Conservation (phyloP, 2,797 vertebrate species). For the Cossypha niveicapilla region DNA sequence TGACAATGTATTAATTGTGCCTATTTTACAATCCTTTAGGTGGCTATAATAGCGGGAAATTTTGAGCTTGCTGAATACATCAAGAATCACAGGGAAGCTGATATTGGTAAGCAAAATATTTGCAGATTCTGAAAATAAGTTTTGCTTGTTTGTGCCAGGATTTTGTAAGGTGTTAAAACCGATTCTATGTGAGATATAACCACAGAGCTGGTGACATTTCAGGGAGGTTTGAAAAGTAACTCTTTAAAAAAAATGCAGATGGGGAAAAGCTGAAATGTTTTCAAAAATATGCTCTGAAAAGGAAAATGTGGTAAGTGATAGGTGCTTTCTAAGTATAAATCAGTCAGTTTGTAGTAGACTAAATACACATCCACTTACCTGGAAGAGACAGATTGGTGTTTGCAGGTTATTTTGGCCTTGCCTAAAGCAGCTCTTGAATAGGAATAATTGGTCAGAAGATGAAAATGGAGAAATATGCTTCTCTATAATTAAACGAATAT, state of each 20-base stretch:
- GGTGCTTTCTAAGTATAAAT: background rate
- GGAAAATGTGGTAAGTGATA: background rate
- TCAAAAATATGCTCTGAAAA: background rate
- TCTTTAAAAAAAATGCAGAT: background rate
- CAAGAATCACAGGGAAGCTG: slow-evolving; percentile 91
- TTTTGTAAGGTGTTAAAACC: background rate
- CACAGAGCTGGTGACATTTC: background rate
- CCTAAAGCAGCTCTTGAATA: background rate
- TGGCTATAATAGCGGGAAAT: slow-evolving; percentile 94
- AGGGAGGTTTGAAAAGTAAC: background rate
- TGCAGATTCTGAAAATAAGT: background rate
- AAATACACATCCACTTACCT: background rate
- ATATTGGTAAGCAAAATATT: slow-evolving; percentile 84
- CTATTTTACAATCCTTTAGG: slow-evolving; percentile 73
- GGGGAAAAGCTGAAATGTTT: background rate
- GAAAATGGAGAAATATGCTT: background rate
- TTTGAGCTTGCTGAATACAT: slow-evolving; percentile 95
- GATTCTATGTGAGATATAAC: background rate
- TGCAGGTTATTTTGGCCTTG: background rate
- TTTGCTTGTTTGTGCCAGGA: background rate
- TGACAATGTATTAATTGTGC: background rate
- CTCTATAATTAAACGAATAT: background rate
- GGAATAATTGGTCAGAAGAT: background rate
- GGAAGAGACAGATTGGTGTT: background rate
- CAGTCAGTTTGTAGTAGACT: background rate